A percentile compares a stretch with the other conserved stretches of the same genome.
Evolutionary conservation across 2,888 invertebrate species (phyloP).

Genomic region (Thyatira batis): DNA sequence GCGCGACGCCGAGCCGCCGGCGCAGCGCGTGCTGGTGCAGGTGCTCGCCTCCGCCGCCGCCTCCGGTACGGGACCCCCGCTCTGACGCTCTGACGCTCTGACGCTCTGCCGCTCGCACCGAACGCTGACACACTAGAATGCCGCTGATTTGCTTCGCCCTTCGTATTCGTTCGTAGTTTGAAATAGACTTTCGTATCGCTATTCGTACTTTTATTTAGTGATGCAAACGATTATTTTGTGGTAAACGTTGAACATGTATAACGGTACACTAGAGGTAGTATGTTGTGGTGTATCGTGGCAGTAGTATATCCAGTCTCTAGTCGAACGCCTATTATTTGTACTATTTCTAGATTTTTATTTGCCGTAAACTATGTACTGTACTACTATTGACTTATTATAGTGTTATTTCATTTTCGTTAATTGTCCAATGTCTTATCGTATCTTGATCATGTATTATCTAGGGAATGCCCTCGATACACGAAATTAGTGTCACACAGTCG

Average conservation of each 20-base stretch:
- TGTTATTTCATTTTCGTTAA: neutral
- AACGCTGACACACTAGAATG: neutral
- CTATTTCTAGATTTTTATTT: neutral
- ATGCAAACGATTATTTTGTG: neutral
- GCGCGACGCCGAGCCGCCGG: slow-evolving; percentile 29
- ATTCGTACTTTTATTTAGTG: slow-evolving; percentile 1
- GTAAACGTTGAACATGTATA: neutral
- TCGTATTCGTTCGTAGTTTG: slow-evolving; percentile 22
- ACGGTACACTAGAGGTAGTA: too few relatives aligned
- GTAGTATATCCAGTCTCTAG: neutral
- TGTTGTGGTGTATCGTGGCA: neutral
- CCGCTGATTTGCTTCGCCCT: slow-evolving; percentile 18
- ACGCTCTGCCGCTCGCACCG: neutral
- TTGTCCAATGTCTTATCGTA: too few relatives aligned
- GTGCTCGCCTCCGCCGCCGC: slow-evolving; percentile 8
- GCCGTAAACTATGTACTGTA: neutral
- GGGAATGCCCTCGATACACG: too few relatives aligned
- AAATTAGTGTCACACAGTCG: too few relatives aligned
- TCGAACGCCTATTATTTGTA: neutral
- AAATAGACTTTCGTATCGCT: slow-evolving; percentile 3
- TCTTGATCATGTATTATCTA: too few relatives aligned
- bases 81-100: slow-evolving; percentile 11
- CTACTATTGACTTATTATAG: neutral
- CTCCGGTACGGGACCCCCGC: slow-evolving; percentile 13
- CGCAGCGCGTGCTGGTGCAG: slow-evolving; percentile 5